Percentiles rank a stretch among this genome's conserved stretches.
These are phyloP conservation scores for Portunus trituberculatus DNA, from an alignment of 1,140 invertebrate genomes.

Conservation along the genomic window DNA sequence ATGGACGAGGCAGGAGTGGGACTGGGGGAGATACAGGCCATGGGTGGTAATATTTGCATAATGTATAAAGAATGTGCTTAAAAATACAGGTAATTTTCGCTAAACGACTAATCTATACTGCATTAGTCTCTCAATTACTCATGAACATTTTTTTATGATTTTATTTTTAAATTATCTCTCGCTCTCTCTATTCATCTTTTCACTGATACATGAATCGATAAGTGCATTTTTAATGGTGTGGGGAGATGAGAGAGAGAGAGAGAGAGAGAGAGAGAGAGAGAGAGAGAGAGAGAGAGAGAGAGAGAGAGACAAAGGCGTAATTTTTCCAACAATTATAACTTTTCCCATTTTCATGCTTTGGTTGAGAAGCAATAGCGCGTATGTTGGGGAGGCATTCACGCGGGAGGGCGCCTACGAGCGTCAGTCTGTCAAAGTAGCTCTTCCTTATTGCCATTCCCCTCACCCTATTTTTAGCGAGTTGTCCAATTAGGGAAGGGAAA, in stretches of 20 bases:
- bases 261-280: no score
- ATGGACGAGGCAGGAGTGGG: not conserved
- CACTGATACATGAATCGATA: not conserved
- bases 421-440: not conserved
- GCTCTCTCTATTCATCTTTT: not conserved
- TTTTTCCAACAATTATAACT: no score
- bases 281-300: no score
- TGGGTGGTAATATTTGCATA: constrained; percentile 22
- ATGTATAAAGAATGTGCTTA: not conserved
- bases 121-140: not conserved
- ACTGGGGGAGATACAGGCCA: not conserved
- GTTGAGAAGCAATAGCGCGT: no score
- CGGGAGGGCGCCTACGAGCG: not conserved
- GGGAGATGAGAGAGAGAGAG: not conserved
- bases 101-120: not conserved
- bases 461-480: not conserved
- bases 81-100: not conserved
- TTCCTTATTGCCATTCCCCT: not conserved
- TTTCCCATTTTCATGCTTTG: no score
- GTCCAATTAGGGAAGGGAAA: not conserved
- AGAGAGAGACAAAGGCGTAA: no score
- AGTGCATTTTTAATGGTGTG: not conserved
- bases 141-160: not conserved
- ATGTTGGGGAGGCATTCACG: no score
- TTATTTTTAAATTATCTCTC: not conserved